Evolutionary conservation across 2,797 vertebrate genomes (phyloP).

Genomic region (Carapus acus): DNA sequence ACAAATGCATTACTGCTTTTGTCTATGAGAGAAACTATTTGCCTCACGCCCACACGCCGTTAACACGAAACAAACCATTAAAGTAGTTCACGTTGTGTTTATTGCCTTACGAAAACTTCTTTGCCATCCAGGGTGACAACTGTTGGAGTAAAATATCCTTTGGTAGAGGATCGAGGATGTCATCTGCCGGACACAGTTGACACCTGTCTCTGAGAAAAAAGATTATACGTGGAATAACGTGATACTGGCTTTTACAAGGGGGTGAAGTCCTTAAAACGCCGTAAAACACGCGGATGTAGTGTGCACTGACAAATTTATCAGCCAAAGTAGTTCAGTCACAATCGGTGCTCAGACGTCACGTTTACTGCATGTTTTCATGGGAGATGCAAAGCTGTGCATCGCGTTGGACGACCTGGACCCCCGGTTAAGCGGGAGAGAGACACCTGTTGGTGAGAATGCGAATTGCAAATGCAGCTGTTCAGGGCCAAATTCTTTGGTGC

Average conservation of each 20-base stretch:
- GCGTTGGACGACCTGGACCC: background rate
- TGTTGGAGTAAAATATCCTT: too few species aligned
- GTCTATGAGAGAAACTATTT: too few species aligned
- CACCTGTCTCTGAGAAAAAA: background rate
- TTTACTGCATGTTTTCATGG: background rate
- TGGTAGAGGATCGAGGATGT: background rate
- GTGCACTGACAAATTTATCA: background rate
- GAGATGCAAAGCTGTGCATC: constrained; percentile 11
- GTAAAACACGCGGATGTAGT: background rate
- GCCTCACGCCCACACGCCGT: too few species aligned
- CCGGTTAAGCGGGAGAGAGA: constrained; percentile 28
- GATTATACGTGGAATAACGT: background rate
- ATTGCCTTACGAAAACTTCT: too few species aligned
- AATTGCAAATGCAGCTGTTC: constrained; percentile 54
- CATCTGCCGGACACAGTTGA: constrained; percentile 1
- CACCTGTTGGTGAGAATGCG: constrained; percentile 51
- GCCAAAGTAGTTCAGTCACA: background rate
- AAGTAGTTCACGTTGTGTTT: background rate
- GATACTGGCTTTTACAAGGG: too few species aligned
- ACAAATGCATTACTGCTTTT: too few species aligned
- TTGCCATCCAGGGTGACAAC: too few species aligned
- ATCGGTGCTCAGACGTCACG: constrained; percentile 1
- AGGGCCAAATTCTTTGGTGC: constrained; percentile 32
- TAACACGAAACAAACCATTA: background rate
- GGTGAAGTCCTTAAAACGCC: too few species aligned